Evolutionary conservation across 2,113 vertebrate genomes (phyloP), one percentile per base, ranked within the genome.

Genomic region (Prinia subflava): DNA sequence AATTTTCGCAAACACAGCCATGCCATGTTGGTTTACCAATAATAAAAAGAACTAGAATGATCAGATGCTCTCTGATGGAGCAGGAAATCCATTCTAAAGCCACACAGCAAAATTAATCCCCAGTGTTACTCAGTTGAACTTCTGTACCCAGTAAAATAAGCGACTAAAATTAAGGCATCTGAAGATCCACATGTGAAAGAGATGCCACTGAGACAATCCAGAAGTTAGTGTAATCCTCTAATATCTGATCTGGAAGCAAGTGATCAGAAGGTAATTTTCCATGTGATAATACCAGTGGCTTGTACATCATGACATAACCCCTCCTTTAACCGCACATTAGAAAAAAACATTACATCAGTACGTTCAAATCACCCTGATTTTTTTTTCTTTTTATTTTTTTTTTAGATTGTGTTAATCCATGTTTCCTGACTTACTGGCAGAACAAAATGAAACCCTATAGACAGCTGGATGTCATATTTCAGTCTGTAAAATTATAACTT

Each of bases 161-260:
- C 52, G 64, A 68, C 52, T 87, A 44, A 49, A 94, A 68, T 92
- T 17, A 79, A 91, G 56, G 44, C 37, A 68, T 64, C 44, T 27
- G 12, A 81, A 94, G 73, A 94, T 91, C 76, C 77, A 14, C 44
- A 78, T 92, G 62, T 84, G 69, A 95, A 89, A 87, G 89, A 82
- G 74, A 84, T 0, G 3, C 65, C 69, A 64, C 83, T 75, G 77
- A 92, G 49, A 84, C 87, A 92, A 87, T 60, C 37, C 65, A 75
- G 56, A 87, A 68, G 18, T 75, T 78, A 71, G 42, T 78, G 69
- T 87, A 91, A 96, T 89, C 50, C 56, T 78, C 31, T 59, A 87
- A 60, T 96, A 95, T 95, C 92, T 97, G 94, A 95, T 95, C 53
- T 91, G 83, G 87, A 96, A 91, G 41, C 68, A 90, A 86, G 79